Conservation (phyloP, 1,140 invertebrate genomes). For the Drosophila lacteicornis region DNA sequence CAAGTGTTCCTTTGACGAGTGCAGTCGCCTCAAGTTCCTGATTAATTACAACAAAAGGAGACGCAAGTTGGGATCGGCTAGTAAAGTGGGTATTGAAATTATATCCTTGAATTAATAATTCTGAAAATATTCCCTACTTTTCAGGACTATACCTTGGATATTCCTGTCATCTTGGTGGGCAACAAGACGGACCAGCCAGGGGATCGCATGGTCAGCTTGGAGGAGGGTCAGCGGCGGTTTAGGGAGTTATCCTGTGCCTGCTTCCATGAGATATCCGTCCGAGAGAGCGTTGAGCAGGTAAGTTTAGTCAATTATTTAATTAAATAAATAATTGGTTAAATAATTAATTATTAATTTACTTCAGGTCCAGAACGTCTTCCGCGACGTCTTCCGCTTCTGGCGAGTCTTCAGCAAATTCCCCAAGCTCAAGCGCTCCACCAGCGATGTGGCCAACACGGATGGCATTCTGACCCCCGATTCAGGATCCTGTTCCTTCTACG, state of each 20-base stretch:
- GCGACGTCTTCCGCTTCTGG: slow-evolving; percentile 89
- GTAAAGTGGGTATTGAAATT: slow-evolving; percentile 74
- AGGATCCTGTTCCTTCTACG: slow-evolving; percentile 75
- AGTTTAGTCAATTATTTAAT: neutral
- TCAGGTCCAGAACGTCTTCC: slow-evolving; percentile 89
- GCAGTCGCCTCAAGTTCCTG: slow-evolving; percentile 91
- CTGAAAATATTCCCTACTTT: slow-evolving; percentile 13
- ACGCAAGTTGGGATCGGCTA: slow-evolving; percentile 86
- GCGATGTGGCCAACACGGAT: slow-evolving; percentile 85
- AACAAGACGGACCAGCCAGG: slow-evolving; percentile 92
- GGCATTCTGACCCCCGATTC: slow-evolving; percentile 69
- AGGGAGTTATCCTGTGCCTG: slow-evolving; percentile 92
- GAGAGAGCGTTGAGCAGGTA: slow-evolving; percentile 92
- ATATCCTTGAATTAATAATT: neutral
- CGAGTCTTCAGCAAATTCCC: slow-evolving; percentile 88
- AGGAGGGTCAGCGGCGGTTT: slow-evolving; percentile 90
- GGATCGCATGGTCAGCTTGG: slow-evolving; percentile 90
- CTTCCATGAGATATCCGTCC: slow-evolving; percentile 93
- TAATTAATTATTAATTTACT: neutral
- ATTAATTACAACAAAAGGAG: slow-evolving; percentile 91
- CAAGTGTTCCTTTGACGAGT: slow-evolving; percentile 93
- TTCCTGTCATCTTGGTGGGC: slow-evolving; percentile 91
- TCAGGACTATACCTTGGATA: slow-evolving; percentile 87
- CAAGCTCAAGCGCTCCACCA: slow-evolving; percentile 87
- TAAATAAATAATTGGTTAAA: too few relatives aligned